Base-by-base conservation (phyloP, 2,888 invertebrate species). In the Ennomos fuscantarius region DNA sequence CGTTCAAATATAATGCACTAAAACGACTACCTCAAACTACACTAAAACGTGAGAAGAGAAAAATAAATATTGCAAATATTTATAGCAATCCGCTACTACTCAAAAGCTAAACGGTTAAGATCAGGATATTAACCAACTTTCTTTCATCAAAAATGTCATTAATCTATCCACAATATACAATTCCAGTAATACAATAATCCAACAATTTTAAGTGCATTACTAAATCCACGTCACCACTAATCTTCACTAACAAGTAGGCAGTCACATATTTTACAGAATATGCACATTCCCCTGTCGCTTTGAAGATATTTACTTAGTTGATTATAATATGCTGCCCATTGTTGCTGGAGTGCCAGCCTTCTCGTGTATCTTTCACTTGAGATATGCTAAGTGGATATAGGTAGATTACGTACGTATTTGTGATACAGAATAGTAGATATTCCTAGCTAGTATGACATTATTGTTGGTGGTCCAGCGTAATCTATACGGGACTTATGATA, bases 251-350 rank as follows among this genome's bases (percentile, higher is more conserved):
- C 58, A 35, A 53, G 57, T 53, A 57, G 52, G 53, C 31, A 53
- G 58, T 15, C 13, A 32, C 42, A 2, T 43, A 43, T 36, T 51
- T 51, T 36, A 8, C 32, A 39, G 32, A 47, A 51, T 35, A 51
- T 39, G 39, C 43, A 48, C 58, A 53, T 48, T 53, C 58, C 36
- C 48, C 48, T 58, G 58, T 58, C 58, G 33, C 48, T 32, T 31
- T 33, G 37, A 43, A 46, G 34, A 42, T 57, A 43, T 57, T 57
- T 52, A 36, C 44, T 49, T 49, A 51, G 51, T 40, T 52, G 48
- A 58, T 49, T 40, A 53, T 58, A 49, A 53, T 58, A 52, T 57
- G 57, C 47, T 2, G 32, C 15, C 53, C 15, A 57, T 57, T 57
- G 57, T 57, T 51, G 33, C 47, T 42, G 47, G 33, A 57, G 57